Conservation (phyloP, 2,797 vertebrate genomes). For the Mormyrops attenuatus region DNA sequence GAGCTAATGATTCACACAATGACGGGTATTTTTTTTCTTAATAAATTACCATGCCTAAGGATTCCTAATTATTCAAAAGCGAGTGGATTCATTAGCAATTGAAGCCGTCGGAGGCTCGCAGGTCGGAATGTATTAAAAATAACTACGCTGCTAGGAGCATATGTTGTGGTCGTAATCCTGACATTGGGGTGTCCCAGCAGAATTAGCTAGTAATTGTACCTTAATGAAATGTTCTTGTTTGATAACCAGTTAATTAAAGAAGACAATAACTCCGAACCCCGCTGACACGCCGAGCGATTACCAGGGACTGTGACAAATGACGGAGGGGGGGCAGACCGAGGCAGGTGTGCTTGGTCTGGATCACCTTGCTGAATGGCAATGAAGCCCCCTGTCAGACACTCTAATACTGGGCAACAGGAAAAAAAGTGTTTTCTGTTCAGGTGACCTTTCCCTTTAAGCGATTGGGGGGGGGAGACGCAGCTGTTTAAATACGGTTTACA, state of each 20-base stretch:
- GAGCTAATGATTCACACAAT: conserved; percentile 74
- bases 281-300: conserved; percentile 67
- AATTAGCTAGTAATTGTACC: conserved; percentile 83
- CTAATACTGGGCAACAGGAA: conserved; percentile 5
- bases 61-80: conserved; percentile 82
- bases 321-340: not conserved
- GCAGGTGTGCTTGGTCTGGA: conserved; percentile 14
- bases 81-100: conserved; percentile 80
- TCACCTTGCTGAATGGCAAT: not conserved
- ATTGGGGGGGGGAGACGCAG: not conserved
- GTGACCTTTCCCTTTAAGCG: conserved; percentile 20
- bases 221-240: conserved; percentile 92
- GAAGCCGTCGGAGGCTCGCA: conserved; percentile 67
- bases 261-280: conserved; percentile 75
- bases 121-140: conserved; percentile 75
- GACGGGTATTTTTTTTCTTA: conserved; percentile 76
- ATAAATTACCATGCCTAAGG: conserved; percentile 82
- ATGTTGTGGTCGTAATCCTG: conserved; percentile 71
- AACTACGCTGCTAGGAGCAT: conserved; percentile 70
- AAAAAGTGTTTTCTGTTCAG: not conserved
- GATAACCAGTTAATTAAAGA: conserved; percentile 88
- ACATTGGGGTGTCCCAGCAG: conserved; percentile 70
- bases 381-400: not conserved
- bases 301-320: conserved; percentile 22
- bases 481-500: not conserved